Evolutionary conservation across 2,797 vertebrate species (phyloP).

Genomic region (Euphonia xanthogaster): DNA sequence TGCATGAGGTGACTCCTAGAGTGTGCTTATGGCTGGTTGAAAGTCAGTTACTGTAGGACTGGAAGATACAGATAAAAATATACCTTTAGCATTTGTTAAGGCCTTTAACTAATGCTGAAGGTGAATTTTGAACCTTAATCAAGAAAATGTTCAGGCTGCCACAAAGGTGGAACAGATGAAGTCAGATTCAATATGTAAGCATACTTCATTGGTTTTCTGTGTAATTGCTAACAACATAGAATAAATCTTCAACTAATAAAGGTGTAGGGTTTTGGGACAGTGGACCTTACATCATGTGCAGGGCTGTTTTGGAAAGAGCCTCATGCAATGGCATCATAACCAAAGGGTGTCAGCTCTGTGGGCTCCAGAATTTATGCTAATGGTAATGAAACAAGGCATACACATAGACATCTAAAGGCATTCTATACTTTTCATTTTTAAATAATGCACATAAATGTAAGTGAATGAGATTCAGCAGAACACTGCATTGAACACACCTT

Average conservation of each 20-base stretch:
- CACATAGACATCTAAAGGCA: neutral
- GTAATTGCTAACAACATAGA: neutral
- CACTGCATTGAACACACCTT: neutral
- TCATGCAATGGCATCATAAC: neutral
- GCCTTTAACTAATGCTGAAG: neutral
- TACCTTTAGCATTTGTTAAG: neutral
- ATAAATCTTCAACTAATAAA: neutral
- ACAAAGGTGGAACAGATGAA: neutral
- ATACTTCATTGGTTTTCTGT: neutral
- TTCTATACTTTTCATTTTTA: neutral
- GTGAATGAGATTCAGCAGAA: neutral
- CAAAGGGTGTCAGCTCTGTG: neutral
- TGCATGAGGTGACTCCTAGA: neutral
- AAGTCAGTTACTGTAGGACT: neutral
- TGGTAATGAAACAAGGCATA: neutral
- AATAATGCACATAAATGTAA: neutral
- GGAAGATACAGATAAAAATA: neutral
- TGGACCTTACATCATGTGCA: rapidly evolving
- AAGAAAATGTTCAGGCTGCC: neutral
- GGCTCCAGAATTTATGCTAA: neutral
- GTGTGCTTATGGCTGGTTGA: neutral
- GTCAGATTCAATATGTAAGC: neutral
- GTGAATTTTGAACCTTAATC: neutral
- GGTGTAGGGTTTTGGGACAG: neutral
- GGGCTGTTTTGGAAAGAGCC: neutral